Base-by-base conservation (phyloP, 2,888 invertebrate species). In the Drosophila maculinotata region DNA sequence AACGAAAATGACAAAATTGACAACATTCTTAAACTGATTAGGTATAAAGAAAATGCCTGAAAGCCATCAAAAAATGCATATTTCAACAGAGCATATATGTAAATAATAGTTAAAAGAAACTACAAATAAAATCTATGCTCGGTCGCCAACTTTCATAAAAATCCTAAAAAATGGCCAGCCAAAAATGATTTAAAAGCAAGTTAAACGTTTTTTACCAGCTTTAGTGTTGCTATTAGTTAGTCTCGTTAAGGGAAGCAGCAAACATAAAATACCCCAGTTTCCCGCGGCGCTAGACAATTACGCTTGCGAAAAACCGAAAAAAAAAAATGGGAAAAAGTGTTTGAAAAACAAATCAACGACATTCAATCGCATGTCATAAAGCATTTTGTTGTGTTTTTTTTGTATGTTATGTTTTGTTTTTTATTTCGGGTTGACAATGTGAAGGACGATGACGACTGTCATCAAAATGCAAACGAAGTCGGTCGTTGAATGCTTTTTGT, bases 401-500 rank as follows among this genome's bases (percentile, higher is more conserved):
- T 15, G 17, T 56, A 53, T 53, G 20, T 12, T 2, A 6, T 44
- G 8, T 39, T 12, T 15, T 35, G 25, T 48, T 25, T 25, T 36
- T 38, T 33, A 49, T 45, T 42, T 47, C 23, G 35, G 28, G 36
- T 47, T 56, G 69, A 49, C 45, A 67, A 58, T 52, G 54, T 62
- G 57, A 69, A 63, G 62, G 56, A 74, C 66, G 45, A 51, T 56
- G 67, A 82, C 66, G 76, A 73, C 88, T 83, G 80, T 88, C 83
- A 83, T 83, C 86, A 88, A 88, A 83, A 83, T 83, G 83, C 83
- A 88, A 83, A 83, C 84, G 76, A 87, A 83, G 74, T 78, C 81
- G 47, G 74, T 78, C 81, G 47, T 68, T 54, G 68, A 87, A 77
- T 67, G 70, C 70, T 69, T 87, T 87, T 73, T 83, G 69, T 70